Base-by-base conservation (phyloP, 2,888 invertebrate genomes). In the Cantharis rustica region DNA sequence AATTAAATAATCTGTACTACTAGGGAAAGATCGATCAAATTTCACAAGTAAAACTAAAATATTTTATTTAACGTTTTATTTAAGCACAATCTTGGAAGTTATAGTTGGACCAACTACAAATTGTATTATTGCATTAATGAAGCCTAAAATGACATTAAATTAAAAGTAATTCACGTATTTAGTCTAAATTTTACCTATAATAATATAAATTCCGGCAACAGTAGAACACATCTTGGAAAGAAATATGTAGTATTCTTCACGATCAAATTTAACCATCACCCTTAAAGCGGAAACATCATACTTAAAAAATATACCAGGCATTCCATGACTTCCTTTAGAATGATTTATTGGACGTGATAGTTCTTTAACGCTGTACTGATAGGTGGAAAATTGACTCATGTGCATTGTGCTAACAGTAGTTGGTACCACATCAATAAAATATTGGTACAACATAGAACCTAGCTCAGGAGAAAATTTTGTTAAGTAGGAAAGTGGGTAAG, bases 361-460 rank as follows among this genome's bases (percentile, higher is more conserved):
- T 84, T 97, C 96, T 83, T 98, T 97, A 0, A 97, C 97, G 11
- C 98, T 95, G 87, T 98, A 99, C 87, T 99, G 98, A 86, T 94
- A 98, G 0, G 98, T 95, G 83, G 93, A 93, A 27, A 94, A 91
- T 1, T 91, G 90, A 61, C 92, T 93, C 83, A 95, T 90, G 63
- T 94, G 90, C 13, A 47, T n/a, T 3, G 95, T 95, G 80, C 94
- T 92, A n/a, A 99, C 95, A 85, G 96, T 95, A 0, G 99, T 99
- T 0, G 98, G 98, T 0, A 99, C 98, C 15, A 99, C 95, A 89
- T 98, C 96, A 70, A 99, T 91, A 85, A 98, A 98, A 89, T 99
- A 99, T 85, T 98, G 97, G 86, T 93, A 97, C 68, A 96, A 87
- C 88, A 95, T 94, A 87, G 93, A 93, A 80, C 90, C 94, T 95